Conservation (phyloP, 2,797 vertebrate genomes). For the Allobates femoralis region DNA sequence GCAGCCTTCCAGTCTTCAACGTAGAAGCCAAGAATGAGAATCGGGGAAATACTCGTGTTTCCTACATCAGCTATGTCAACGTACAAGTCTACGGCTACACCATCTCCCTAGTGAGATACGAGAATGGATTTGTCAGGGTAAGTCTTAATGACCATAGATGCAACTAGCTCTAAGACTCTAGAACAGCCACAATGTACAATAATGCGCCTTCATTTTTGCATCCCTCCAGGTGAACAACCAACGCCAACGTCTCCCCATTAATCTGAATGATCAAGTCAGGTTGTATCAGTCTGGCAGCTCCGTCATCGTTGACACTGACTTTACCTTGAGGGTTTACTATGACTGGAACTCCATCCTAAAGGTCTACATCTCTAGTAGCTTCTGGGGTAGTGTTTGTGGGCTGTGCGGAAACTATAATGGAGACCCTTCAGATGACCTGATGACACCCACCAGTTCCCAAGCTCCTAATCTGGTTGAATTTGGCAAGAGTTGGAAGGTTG, state of each 20-base stretch:
- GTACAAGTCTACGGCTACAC: slow-evolving; percentile 67
- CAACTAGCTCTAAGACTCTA: not conserved
- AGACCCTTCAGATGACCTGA: slow-evolving; percentile 73
- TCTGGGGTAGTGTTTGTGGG: slow-evolving; percentile 78
- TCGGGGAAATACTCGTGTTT: slow-evolving; percentile 69
- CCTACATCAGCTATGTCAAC: slow-evolving; percentile 69
- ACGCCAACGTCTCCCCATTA: slow-evolving; percentile 74
- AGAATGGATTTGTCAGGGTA: slow-evolving; percentile 77
- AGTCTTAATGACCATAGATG: slow-evolving; percentile 31
- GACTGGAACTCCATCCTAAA: slow-evolving; percentile 77
- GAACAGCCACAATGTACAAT: not conserved
- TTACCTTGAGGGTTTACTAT: slow-evolving; percentile 78
- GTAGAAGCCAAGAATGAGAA: slow-evolving; percentile 75
- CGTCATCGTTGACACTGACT: slow-evolving; percentile 74
- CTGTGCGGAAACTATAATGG: slow-evolving; percentile 85
- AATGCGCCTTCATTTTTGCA: not conserved
- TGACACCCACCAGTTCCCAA: slow-evolving; percentile 46
- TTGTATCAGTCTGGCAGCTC: slow-evolving; percentile 72
- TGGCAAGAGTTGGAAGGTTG: slow-evolving; percentile 79
- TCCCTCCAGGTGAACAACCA: slow-evolving; percentile 76
- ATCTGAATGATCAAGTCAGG: slow-evolving; percentile 69
- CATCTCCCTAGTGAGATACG: slow-evolving; percentile 67
- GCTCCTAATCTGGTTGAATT: slow-evolving; percentile 70
- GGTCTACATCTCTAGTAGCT: slow-evolving; percentile 75
- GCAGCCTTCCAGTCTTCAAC: slow-evolving; percentile 71